phyloP scores from a whole-genome alignment of 2,113 vertebrate genomes.

The Otolemur garnettii region DNA sequence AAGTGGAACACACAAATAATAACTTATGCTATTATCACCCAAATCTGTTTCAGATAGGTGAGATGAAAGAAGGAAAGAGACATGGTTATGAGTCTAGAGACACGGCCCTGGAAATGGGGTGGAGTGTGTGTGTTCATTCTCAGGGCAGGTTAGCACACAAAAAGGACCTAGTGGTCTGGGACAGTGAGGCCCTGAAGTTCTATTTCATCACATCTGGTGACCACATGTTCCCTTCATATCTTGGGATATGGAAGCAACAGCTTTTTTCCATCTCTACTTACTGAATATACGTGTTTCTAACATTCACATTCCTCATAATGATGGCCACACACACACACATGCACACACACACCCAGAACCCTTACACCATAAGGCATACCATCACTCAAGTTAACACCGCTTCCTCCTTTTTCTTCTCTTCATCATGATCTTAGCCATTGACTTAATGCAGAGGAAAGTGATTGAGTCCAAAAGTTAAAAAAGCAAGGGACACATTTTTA shows the following conservation, averaged over 20 bases:
- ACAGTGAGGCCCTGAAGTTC: background rate
- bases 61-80: background rate
- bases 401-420: background rate
- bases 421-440: background rate
- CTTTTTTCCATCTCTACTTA: background rate
- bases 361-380: background rate
- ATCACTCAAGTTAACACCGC: background rate
- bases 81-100: background rate
- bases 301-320: background rate
- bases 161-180: background rate
- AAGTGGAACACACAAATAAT: background rate
- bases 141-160: background rate
- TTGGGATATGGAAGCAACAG: slow-evolving; percentile 43
- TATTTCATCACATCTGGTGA: slow-evolving; percentile 44
- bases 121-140: background rate
- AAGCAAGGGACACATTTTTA: background rate
- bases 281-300: slow-evolving; percentile 22
- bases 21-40: background rate
- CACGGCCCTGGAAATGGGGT: background rate
- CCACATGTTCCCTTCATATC: slow-evolving; percentile 36
- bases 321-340: background rate
- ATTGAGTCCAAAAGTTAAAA: slow-evolving; percentile 20
- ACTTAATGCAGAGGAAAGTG: background rate
- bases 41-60: slow-evolving; percentile 42
- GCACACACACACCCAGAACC: background rate